Evolutionary conservation across 2,888 invertebrate species (phyloP).

Genomic region (Microctonus aethiopoides): DNA sequence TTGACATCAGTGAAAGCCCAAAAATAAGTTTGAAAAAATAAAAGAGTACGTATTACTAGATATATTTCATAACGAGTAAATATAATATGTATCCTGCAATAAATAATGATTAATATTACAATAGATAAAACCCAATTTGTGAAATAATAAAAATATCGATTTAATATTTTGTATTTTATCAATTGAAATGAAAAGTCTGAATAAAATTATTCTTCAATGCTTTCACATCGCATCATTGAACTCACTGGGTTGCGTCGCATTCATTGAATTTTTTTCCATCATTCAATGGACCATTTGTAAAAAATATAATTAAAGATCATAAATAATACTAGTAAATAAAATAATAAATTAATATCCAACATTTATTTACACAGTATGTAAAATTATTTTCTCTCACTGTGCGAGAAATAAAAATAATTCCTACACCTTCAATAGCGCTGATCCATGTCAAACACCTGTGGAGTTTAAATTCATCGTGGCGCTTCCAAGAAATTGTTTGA

Average conservation of each 20-base stretch:
- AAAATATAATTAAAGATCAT: too few species aligned
- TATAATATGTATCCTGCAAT: background rate
- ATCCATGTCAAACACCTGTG: conserved; percentile 66
- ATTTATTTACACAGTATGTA: background rate
- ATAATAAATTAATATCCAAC: background rate
- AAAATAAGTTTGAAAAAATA: background rate
- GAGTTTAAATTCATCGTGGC: conserved; percentile 47
- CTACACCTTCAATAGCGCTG: conserved; percentile 61
- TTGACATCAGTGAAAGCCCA: background rate
- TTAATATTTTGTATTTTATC: background rate
- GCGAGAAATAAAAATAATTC: conserved; percentile 51
- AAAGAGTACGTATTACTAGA: background rate
- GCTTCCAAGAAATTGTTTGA: conserved; percentile 10
- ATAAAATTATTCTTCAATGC: background rate
- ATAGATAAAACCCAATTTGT: background rate
- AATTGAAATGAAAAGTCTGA: background rate
- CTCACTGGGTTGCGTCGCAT: background rate
- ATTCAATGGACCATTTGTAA: background rate
- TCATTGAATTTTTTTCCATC: background rate
- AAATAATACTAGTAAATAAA: too few species aligned
- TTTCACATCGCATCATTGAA: background rate
- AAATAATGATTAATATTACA: background rate
- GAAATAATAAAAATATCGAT: background rate
- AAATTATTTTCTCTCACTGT: background rate
- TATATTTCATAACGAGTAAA: background rate